These are phyloP conservation scores for Pammene fasciana DNA, from an alignment of 2,888 invertebrate genomes.

Conservation along the genomic window DNA sequence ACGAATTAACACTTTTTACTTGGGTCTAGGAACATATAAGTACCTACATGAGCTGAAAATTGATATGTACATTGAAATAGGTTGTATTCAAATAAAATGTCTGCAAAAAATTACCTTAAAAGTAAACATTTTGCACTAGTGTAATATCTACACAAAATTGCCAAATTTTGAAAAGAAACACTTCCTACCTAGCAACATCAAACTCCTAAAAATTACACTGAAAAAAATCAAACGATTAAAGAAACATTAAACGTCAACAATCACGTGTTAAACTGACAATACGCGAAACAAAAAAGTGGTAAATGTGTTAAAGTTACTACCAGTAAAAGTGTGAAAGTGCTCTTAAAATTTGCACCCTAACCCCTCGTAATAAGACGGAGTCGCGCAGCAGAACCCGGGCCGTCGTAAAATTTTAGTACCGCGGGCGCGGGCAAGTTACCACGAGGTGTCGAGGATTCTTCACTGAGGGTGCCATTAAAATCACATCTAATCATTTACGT, in stretches of 20 bases:
- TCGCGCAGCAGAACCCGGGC: constrained; percentile 10
- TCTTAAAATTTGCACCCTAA: constrained; percentile 16
- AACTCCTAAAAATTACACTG: neutral
- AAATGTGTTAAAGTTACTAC: constrained; percentile 16
- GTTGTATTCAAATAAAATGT: too few relatives aligned
- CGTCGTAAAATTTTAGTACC: constrained; percentile 39
- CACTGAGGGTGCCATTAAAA: constrained; percentile 17
- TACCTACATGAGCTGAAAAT: too few relatives aligned
- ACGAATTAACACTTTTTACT: too few relatives aligned
- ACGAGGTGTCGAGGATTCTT: constrained; percentile 30
- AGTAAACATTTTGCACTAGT: too few relatives aligned
- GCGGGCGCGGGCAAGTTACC: constrained; percentile 23
- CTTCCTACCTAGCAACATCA: neutral
- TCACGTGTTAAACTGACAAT: constrained; percentile 21
- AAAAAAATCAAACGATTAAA: neutral
- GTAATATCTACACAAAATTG: neutral
- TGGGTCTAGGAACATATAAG: too few relatives aligned
- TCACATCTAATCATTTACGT: constrained; percentile 1
- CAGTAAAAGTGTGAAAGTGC: constrained; percentile 4
- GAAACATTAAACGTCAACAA: neutral
- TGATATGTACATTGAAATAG: too few relatives aligned
- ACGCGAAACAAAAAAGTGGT: constrained; percentile 12
- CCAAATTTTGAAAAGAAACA: neutral
- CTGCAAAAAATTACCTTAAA: too few relatives aligned
- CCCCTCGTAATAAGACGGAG: neutral